A percentile compares a stretch with the other conserved stretches of the same genome.
phyloP scores from a whole-genome alignment of 1,140 invertebrate species.

The Tetramorium alpestre region DNA sequence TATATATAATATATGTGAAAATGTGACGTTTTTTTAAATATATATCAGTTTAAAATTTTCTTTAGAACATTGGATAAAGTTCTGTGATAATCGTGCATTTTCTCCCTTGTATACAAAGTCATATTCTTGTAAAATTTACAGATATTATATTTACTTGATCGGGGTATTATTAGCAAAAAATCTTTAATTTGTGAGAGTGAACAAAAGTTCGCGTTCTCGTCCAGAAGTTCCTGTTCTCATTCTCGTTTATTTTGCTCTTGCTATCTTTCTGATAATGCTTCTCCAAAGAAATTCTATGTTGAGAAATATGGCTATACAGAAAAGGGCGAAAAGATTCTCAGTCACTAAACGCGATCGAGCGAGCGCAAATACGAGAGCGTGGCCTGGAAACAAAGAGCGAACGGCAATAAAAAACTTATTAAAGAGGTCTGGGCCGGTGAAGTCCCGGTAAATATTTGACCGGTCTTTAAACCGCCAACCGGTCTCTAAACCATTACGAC shows the following conservation, averaged over 20 bases:
- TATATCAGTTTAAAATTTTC: neutral
- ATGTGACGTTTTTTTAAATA: neutral
- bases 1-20: neutral
- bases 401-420: constrained; percentile 82
- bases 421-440: constrained; percentile 65
- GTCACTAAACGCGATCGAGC: constrained; percentile 53
- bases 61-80: neutral
- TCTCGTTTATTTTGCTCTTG: neutral
- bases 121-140: neutral
- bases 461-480: constrained; percentile 71
- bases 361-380: constrained; percentile 70
- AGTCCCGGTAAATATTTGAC: constrained; percentile 79
- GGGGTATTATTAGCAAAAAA: neutral
- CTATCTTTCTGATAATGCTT: neutral
- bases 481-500: constrained; percentile 67
- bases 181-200: neutral
- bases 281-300: constrained; percentile 29
- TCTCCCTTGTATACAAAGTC: neutral
- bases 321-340: constrained; percentile 5
- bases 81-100: neutral
- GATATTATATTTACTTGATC: neutral
- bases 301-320: neutral
- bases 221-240: neutral
- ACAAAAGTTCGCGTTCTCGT: neutral
- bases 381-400: constrained; percentile 65